Conservation (phyloP, 2,797 vertebrate genomes). For the Cossypha heuglini region DNA sequence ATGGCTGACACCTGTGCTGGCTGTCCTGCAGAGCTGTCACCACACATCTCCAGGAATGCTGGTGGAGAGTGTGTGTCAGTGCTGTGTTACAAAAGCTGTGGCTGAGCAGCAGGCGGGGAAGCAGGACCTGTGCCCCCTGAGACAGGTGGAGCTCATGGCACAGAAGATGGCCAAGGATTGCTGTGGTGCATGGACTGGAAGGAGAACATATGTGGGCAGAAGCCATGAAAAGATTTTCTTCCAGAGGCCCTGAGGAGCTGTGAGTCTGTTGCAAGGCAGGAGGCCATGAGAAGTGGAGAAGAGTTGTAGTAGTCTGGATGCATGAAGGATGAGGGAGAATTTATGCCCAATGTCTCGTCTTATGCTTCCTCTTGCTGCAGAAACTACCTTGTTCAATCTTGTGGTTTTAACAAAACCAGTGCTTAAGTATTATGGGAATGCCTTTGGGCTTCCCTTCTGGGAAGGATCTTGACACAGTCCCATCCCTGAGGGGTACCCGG, state of each 20-base stretch:
- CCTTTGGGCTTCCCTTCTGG: not conserved
- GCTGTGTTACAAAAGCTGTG: not conserved
- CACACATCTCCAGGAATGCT: fast-evolving
- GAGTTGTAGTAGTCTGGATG: not conserved
- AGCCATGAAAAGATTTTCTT: not conserved
- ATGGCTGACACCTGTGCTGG: not conserved
- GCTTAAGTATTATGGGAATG: not conserved
- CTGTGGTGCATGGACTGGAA: not conserved
- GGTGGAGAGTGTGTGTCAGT: not conserved
- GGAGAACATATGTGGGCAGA: fast-evolving
- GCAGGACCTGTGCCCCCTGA: not conserved
- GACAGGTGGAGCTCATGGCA: not conserved
- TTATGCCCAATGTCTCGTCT: not conserved
- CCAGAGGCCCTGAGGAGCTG: fast-evolving
- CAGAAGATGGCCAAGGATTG: not conserved
- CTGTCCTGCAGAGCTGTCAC: not conserved
- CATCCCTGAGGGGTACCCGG: not conserved
- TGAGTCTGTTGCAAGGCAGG: not conserved
- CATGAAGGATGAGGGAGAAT: fast-evolving
- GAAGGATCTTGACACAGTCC: not conserved
- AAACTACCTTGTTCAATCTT: not conserved
- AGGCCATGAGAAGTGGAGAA: not conserved
- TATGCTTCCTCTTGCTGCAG: not conserved
- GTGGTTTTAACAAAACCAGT: not conserved
- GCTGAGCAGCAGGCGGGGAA: not conserved